phyloP scores from a whole-genome alignment of 2,113 vertebrate species.

The Melospiza melodia region DNA sequence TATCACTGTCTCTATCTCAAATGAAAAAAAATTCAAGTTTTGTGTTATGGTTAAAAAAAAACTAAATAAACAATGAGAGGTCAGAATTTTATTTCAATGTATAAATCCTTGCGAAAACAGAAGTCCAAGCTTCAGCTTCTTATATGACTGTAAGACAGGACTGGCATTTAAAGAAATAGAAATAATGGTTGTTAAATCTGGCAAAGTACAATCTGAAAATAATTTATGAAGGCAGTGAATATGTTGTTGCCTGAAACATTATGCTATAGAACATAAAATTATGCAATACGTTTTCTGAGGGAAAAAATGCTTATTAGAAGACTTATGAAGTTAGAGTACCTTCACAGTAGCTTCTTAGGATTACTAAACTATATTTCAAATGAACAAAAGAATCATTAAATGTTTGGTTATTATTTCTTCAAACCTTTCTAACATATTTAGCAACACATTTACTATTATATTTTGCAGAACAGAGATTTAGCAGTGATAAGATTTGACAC shows the following conservation, averaged over 20 bases:
- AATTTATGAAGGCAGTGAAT: neutral
- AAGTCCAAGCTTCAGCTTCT: neutral
- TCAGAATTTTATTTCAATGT: neutral
- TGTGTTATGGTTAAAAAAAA: neutral
- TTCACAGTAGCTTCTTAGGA: neutral
- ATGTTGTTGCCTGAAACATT: neutral
- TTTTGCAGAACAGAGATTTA: neutral
- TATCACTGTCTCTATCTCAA: neutral
- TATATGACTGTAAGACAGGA: neutral
- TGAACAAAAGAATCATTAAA: neutral
- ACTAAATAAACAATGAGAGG: neutral
- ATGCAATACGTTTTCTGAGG: neutral
- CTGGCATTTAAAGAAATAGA: neutral
- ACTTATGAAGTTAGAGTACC: neutral
- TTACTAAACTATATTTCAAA: neutral
- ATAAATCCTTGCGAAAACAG: neutral
- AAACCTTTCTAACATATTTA: neutral
- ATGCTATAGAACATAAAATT: neutral
- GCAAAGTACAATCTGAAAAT: neutral
- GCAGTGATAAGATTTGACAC: neutral
- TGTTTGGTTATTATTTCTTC: neutral
- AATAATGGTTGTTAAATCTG: neutral
- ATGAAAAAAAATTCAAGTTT: neutral
- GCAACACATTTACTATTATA: neutral
- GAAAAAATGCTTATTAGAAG: neutral